Conservation (phyloP, 2,113 vertebrate species). For the Apistogramma diplotaenia region DNA sequence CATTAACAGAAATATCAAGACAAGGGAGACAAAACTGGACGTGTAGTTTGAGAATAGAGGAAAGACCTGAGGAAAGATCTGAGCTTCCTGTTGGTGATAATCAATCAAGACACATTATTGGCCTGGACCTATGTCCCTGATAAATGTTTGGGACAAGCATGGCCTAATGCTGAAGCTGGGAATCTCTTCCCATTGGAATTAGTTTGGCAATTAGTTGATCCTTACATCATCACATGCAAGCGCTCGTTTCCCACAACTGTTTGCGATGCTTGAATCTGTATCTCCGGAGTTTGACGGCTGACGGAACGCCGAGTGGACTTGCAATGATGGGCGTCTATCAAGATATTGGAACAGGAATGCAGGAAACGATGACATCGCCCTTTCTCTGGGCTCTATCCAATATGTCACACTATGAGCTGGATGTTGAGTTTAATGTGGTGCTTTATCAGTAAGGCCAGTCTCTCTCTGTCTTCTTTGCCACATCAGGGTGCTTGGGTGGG, state of each 20-base stretch:
- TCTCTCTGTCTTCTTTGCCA: neutral
- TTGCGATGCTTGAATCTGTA: too few relatives aligned
- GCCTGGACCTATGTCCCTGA: neutral
- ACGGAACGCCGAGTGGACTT: too few relatives aligned
- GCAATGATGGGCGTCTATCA: too few relatives aligned
- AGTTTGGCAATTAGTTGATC: neutral
- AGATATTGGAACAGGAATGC: too few relatives aligned
- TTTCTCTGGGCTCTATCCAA: too few relatives aligned
- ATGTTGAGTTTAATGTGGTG: too few relatives aligned
- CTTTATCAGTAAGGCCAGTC: too few relatives aligned
- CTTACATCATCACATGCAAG: fast-evolving
- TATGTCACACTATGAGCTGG: too few relatives aligned
- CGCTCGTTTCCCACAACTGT: neutral
- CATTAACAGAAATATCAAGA: neutral
- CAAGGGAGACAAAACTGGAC: neutral
- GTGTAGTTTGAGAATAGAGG: neutral
- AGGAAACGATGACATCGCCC: too few relatives aligned
- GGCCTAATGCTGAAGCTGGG: neutral
- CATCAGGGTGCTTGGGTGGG: neutral
- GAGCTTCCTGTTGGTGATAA: neutral
- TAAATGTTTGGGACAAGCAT: neutral
- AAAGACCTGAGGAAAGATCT: neutral
- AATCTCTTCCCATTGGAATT: neutral
- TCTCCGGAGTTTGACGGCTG: too few relatives aligned
- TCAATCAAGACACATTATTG: neutral